Evolutionary conservation across 2,113 vertebrate species (phyloP), one percentile per base, ranked within the genome.

Genomic region (Cnemophilus loriae): DNA sequence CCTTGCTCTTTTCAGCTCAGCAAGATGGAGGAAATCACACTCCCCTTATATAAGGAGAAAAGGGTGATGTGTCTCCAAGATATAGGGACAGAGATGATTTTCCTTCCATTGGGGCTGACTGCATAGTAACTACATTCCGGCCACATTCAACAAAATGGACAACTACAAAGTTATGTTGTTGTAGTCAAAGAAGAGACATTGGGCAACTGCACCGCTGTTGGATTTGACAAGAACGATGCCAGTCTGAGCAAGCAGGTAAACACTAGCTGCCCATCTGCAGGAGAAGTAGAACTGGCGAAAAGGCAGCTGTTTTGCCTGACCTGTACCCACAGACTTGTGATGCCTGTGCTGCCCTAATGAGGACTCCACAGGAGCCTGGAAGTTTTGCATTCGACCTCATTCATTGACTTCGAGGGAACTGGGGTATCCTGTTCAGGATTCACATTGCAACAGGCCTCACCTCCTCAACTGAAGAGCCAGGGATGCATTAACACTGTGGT

Each of bases 41-140:
- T 35, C 49, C 22, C 23, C 19, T 35, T 76, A 33, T 71, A 26
- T 5, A 64, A 60, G 11, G 11, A 71, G 49, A 68, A 91, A 75
- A 3, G 12, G 10, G 4, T 4, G 5, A 61, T 0, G 0, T 21
- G 6, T 60, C 50, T 83, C 49, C 46, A 47, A 49, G 42, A 30
- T 16, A 49, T 7, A 50, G 35, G 23, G 5, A 55, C 1, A 41
- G 4, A 1, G 1, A 10, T 23, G 10, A 47, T 84, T 74, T 70
- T 73, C 46, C 67, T 70, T 65, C 37, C 13, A 6, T 3, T 69
- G 26, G 42, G 14, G 20, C 28, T n/a, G 9, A 63, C 70, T 37
- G 65, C 5, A 1, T 24, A 61, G 42, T 7, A 49, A 1, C 12
- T 7, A 33, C 49, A 8, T 53, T 70, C 47, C 39, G 70, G 35